Evolutionary conservation across 2,797 vertebrate species (phyloP), one percentile per base, ranked within the genome.

Genomic region (Argya squamiceps): DNA sequence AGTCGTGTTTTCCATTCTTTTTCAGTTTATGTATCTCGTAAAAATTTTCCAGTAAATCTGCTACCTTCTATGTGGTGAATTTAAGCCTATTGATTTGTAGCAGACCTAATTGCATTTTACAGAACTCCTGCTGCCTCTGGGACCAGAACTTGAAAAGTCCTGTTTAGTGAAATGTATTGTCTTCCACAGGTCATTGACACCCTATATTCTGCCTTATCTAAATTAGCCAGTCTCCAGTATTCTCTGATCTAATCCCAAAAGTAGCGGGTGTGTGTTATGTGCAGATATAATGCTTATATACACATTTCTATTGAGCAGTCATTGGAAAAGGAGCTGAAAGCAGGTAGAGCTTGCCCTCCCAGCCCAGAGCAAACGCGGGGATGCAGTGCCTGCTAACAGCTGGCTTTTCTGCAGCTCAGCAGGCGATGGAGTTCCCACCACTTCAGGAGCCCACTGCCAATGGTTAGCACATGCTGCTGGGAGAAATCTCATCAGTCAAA

Each of bases 401-500:
- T 82, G 90, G 74, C 53, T 91, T 37, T 39, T 43, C 81, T 6
- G 37, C 93, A 62, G 84, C 92, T 79, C 50, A 0, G 94, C 86
- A 64, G 93, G 81, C 63, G 84, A 91, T 79, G 81, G 59, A 92
- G 93, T 30, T 92, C 78, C 90, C 86, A 44, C 73, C 36, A 47
- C 80, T 65, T 88, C 65, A 41, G 83, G 59, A 94, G 67, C 56
- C 69, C 76, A 15, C 70, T 94, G 95, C 92, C 93, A 91, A 76
- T 9, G 41, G 67, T 86, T 88, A 87, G 84, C 83, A 64, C 95
- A 84, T 67, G 91, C 92, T 79, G 86, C 16, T 92, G 76, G 6
- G 90, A 93, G 92, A 87, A 92, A 80, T 77, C 92, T 82, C 92
- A 70, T 91, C 95, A 76, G 63, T 94, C 91, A 96, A 46, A 91